These are phyloP conservation scores for Tinea pellionella DNA, from an alignment of 2,888 invertebrate genomes.

Conservation along the genomic window DNA sequence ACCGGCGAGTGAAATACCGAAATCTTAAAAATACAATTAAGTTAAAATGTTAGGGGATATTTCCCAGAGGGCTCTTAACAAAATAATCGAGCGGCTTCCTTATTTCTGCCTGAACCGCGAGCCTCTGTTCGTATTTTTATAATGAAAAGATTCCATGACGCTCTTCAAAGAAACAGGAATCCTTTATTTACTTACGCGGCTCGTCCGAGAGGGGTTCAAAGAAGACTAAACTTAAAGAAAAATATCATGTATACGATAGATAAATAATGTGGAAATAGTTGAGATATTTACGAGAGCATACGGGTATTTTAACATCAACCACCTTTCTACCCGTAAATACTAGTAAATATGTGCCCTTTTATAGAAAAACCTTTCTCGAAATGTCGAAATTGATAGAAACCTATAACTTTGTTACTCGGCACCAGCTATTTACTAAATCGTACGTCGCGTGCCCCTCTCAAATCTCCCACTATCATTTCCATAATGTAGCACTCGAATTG, in stretches of 20 bases:
- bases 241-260: background rate
- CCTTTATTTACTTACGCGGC: slow-evolving; percentile 12
- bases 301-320: background rate
- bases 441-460: background rate
- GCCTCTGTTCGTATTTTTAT: slow-evolving; percentile 13
- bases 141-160: slow-evolving; percentile 15
- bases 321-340: background rate
- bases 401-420: background rate
- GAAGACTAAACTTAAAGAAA: background rate
- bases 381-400: too few species aligned
- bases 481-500: background rate
- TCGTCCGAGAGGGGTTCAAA: background rate
- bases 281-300: background rate
- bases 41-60: slow-evolving; percentile 13
- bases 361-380: too few species aligned
- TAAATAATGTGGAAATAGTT: background rate
- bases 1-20: slow-evolving; percentile 2
- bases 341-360: too few species aligned
- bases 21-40: slow-evolving; percentile 14
- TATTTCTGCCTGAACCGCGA: slow-evolving; percentile 7
- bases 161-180: slow-evolving; percentile 13
- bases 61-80: slow-evolving; percentile 6
- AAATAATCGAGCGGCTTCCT: slow-evolving; percentile 9
- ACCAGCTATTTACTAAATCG: background rate
- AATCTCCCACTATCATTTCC: background rate